These are phyloP conservation scores for Leptinotarsa peninsularis DNA, from an alignment of 2,888 invertebrate genomes.

Conservation along the genomic window DNA sequence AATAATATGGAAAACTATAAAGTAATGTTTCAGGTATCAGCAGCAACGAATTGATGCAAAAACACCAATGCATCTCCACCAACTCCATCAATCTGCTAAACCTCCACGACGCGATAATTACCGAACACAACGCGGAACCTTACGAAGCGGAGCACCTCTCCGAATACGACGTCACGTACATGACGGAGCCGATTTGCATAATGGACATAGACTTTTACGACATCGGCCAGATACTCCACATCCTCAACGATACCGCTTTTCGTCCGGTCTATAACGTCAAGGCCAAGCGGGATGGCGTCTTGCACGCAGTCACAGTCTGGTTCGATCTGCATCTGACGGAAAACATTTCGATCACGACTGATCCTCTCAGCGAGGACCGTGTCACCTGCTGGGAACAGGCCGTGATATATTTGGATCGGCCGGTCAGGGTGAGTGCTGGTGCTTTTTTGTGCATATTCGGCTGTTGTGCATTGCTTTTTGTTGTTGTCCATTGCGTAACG, in stretches of 20 bases:
- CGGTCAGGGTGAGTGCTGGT: conserved; percentile 52
- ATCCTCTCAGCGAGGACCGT: conserved; percentile 68
- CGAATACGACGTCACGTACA: conserved; percentile 68
- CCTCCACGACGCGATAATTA: conserved; percentile 60
- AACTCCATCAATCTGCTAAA: conserved; percentile 49
- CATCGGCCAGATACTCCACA: conserved; percentile 65
- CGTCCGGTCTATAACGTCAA: conserved; percentile 18
- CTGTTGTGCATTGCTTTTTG: no score
- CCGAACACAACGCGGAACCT: conserved; percentile 67
- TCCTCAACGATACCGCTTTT: conserved; percentile 49
- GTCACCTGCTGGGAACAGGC: conserved; percentile 84
- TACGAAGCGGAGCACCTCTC: conserved; percentile 80
- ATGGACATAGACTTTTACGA: conserved; percentile 76
- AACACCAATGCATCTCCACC: conserved; percentile 30
- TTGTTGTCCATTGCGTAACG: no score
- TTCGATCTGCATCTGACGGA: conserved; percentile 79
- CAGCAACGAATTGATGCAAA: conserved; percentile 33
- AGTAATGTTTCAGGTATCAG: conserved; percentile 37
- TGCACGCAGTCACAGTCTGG: conserved; percentile 79
- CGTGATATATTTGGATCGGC: conserved; percentile 72
- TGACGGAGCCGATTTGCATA: conserved; percentile 71
- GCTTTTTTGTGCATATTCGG: not conserved
- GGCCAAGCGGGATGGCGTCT: conserved; percentile 65
- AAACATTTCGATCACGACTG: conserved; percentile 72
- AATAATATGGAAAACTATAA: no score